phyloP scores from a whole-genome alignment of 2,888 invertebrate species.

The Zygaena filipendulae region DNA sequence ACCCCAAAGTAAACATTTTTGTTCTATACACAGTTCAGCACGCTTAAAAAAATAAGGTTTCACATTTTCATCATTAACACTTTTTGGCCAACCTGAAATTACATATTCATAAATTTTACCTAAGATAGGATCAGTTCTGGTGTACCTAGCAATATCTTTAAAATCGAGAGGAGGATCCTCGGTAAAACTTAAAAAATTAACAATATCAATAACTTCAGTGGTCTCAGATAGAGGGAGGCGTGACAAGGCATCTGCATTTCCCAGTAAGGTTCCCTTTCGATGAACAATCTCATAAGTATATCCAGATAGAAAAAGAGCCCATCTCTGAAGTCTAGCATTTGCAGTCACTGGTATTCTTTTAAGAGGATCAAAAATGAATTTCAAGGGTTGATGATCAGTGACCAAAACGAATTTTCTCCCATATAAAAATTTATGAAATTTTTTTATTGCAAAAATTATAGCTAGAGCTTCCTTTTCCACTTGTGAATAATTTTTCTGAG shows the following conservation, averaged over 20 bases:
- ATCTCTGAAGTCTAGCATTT: constrained; percentile 8
- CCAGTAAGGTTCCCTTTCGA: constrained; percentile 7
- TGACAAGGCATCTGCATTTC: constrained; percentile 10
- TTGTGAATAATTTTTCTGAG: constrained; percentile 12
- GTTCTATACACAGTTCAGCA: background rate
- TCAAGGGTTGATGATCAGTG: constrained; percentile 11
- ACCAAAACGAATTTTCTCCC: constrained; percentile 11
- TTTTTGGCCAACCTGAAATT: constrained; percentile 1
- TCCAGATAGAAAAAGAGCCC: constrained; percentile 9
- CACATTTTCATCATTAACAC: background rate
- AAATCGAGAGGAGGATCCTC: background rate
- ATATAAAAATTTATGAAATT: constrained; percentile 12
- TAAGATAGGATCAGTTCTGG: background rate
- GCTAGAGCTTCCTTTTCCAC: constrained; percentile 13
- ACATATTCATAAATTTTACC: constrained; percentile 4
- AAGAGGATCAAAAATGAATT: constrained; percentile 10
- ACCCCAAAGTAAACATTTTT: constrained; percentile 1
- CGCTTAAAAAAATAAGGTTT: constrained; percentile 1
- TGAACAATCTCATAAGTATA: constrained; percentile 9
- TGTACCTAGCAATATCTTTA: background rate
- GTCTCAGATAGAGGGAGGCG: background rate
- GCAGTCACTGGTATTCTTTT: constrained; percentile 11
- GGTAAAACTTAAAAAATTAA: background rate
- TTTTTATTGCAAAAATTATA: constrained; percentile 13
- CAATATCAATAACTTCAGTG: background rate